A percentile compares a stretch with the other conserved stretches of the same genome.
Conservation (phyloP, 2,113 vertebrate genomes). For the Dascyllus trimaculatus region DNA sequence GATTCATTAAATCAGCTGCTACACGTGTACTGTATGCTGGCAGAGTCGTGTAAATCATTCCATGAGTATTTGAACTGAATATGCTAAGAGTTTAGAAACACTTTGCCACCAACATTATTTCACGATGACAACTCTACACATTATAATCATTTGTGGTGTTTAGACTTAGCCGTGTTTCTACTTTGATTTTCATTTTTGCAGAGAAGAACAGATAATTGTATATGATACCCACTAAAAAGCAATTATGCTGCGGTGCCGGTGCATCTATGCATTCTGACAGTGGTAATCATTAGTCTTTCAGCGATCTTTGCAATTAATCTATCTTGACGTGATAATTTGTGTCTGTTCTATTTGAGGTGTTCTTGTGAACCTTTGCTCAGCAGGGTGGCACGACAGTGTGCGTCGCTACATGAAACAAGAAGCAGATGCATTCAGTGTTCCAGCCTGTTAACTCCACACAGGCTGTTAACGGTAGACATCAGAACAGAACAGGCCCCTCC, state of each 20-base stretch:
- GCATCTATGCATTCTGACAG: slow-evolving; percentile 68
- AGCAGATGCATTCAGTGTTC: slow-evolving; percentile 73
- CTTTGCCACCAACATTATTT: slow-evolving; percentile 48
- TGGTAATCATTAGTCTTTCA: slow-evolving; percentile 73
- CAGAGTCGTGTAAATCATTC: slow-evolving; percentile 27
- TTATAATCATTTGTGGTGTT: slow-evolving; percentile 54
- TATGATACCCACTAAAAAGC: slow-evolving; percentile 68
- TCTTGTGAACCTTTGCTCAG: slow-evolving; percentile 79
- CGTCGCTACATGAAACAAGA: slow-evolving; percentile 64
- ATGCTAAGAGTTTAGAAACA: slow-evolving; percentile 29
- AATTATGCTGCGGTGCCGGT: slow-evolving; percentile 35
- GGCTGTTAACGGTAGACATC: slow-evolving; percentile 73
- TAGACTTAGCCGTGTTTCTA: slow-evolving; percentile 47
- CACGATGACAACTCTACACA: slow-evolving; percentile 24
- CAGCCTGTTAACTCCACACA: slow-evolving; percentile 75
- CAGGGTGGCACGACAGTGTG: slow-evolving; percentile 52
- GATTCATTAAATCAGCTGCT: slow-evolving; percentile 24
- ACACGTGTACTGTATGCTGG: not conserved
- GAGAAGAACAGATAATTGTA: slow-evolving; percentile 67
- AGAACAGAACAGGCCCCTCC: slow-evolving; percentile 63
- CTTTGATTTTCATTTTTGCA: slow-evolving; percentile 63
- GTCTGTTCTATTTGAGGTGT: slow-evolving; percentile 76
- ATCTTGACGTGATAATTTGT: slow-evolving; percentile 81
- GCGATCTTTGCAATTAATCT: slow-evolving; percentile 81
- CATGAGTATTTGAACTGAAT: slow-evolving; percentile 18